Evolutionary conservation across 2,113 vertebrate species (phyloP).

Genomic region (Tachycineta bicolor): DNA sequence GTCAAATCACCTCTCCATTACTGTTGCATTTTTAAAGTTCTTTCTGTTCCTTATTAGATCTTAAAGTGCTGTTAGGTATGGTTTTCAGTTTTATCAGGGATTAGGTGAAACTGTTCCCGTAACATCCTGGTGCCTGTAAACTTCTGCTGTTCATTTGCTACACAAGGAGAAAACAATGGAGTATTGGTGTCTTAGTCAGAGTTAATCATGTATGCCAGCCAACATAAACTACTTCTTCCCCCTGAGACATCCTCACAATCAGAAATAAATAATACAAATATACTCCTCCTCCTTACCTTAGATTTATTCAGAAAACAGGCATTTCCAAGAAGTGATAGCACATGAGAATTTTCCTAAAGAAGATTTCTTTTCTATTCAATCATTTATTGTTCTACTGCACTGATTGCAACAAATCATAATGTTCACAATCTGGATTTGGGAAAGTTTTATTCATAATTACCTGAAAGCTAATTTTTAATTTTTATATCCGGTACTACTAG

Average conservation of each 20-base stretch:
- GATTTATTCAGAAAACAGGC: slow-evolving; percentile 43
- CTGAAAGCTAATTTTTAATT: neutral
- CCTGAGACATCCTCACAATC: neutral
- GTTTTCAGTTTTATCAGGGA: neutral
- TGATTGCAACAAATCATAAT: neutral
- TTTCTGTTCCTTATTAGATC: neutral
- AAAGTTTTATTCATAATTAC: neutral
- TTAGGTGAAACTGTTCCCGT: slow-evolving; percentile 7
- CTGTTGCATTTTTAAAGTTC: neutral
- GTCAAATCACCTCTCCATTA: neutral
- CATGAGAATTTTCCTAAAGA: slow-evolving; percentile 6
- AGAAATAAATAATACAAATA: slow-evolving; percentile 37
- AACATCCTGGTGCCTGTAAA: neutral
- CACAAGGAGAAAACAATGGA: slow-evolving; percentile 24
- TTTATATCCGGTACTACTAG: neutral
- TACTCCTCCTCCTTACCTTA: neutral
- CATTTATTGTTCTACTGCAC: slow-evolving; percentile 4
- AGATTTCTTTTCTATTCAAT: neutral
- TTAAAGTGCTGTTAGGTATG: neutral
- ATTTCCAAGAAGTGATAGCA: slow-evolving; percentile 28
- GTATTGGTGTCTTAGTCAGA: neutral
- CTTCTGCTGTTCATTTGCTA: neutral
- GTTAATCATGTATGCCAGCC: neutral
- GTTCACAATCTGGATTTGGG: neutral
- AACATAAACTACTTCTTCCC: neutral